Percentiles rank a stretch among this genome's conserved stretches.
Conservation (phyloP, 2,888 invertebrate genomes). For the Ectemnius cavifrons region DNA sequence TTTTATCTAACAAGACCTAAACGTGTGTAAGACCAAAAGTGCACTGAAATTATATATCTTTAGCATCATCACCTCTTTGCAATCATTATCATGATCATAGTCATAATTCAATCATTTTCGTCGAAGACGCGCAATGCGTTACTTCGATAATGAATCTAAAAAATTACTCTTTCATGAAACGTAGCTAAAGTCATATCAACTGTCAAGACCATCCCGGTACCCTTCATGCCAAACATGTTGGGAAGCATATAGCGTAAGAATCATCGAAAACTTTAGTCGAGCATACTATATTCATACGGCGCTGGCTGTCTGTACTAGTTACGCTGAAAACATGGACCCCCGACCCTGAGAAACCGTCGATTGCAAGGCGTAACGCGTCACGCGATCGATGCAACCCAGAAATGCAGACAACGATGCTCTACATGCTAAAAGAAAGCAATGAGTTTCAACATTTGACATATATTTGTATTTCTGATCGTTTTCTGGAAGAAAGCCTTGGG, state of each 20-base stretch:
- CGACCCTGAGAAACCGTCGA: constrained; percentile 16
- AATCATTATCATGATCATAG: too few relatives aligned
- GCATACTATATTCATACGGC: constrained; percentile 43
- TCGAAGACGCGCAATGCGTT: too few relatives aligned
- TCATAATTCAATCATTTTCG: too few relatives aligned
- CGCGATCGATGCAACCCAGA: constrained; percentile 54
- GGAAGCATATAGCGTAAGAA: constrained; percentile 35
- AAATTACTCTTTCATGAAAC: background rate
- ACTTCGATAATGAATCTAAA: background rate
- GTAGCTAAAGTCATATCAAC: constrained; percentile 1
- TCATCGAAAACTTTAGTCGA: constrained; percentile 41
- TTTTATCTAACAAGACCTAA: too few relatives aligned
- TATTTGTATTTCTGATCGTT: too few relatives aligned
- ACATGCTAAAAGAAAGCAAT: constrained; percentile 24
- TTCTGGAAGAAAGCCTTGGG: too few relatives aligned
- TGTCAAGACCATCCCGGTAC: constrained; percentile 47
- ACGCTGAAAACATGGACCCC: constrained; percentile 59
- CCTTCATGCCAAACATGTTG: constrained; percentile 41
- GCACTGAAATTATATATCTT: too few relatives aligned
- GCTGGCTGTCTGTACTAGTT: constrained; percentile 50
- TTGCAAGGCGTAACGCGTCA: constrained; percentile 32
- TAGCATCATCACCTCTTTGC: too few relatives aligned
- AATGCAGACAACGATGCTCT: constrained; percentile 16
- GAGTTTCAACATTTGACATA: too few relatives aligned
- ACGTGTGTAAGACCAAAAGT: too few relatives aligned